Evolutionary conservation across 2,797 vertebrate species (phyloP).

Genomic region (Nothura maculosa): DNA sequence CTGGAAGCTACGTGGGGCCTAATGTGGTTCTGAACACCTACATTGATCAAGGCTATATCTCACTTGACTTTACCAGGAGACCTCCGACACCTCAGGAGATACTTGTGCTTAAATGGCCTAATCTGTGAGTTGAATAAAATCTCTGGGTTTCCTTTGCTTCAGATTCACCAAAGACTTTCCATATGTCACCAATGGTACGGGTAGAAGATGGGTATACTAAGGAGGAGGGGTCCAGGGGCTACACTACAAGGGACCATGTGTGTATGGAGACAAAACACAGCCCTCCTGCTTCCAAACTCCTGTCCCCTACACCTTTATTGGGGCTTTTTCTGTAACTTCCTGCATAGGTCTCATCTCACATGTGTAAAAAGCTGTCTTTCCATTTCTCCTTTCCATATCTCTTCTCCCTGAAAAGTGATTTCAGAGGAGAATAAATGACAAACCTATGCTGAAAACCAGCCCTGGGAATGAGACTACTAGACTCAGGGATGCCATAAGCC

Average conservation of each 20-base stretch:
- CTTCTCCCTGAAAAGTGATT: background rate
- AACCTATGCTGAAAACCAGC: background rate
- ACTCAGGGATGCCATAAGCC: background rate
- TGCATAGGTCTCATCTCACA: background rate
- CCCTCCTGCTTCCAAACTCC: background rate
- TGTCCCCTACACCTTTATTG: background rate
- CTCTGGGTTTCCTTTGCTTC: accelerated
- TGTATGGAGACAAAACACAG: accelerated
- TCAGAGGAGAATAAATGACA: background rate
- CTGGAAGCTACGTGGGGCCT: background rate
- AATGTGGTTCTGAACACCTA: background rate
- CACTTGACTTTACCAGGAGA: background rate
- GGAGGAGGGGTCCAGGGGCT: background rate
- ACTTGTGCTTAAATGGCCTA: background rate
- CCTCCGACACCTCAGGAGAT: background rate
- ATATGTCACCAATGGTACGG: background rate
- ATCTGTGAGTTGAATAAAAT: background rate
- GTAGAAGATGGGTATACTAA: background rate
- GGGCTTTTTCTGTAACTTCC: background rate
- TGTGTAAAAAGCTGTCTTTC: background rate
- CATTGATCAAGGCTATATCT: background rate
- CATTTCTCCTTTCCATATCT: background rate
- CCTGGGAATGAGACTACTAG: background rate
- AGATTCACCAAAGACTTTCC: background rate
- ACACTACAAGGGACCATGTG: accelerated